phyloP scores from a whole-genome alignment of 2,888 invertebrate genomes.

The Orthonevra nobilis region DNA sequence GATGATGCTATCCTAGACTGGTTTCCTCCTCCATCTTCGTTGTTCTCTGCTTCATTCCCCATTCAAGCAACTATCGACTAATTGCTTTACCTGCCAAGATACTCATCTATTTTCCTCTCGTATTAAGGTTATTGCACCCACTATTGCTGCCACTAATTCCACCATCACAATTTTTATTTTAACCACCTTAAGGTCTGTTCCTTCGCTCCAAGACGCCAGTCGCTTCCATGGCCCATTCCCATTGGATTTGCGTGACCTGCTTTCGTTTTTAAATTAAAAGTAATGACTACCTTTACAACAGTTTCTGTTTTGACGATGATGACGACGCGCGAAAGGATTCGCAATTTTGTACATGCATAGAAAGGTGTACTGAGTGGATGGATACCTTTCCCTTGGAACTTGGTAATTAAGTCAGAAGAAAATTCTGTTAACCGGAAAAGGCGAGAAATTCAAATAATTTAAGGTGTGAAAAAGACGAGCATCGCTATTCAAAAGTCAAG shows the following conservation, averaged over 20 bases:
- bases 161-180: constrained; percentile 11
- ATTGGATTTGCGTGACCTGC: constrained; percentile 58
- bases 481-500: constrained; percentile 47
- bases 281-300: constrained; percentile 51
- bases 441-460: constrained; percentile 49
- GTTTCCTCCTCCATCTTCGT: constrained; percentile 25
- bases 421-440: constrained; percentile 27
- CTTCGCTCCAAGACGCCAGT: constrained; percentile 18
- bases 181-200: constrained; percentile 42
- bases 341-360: constrained; percentile 7
- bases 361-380: background rate
- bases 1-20: constrained; percentile 54
- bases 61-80: constrained; percentile 54
- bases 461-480: constrained; percentile 7
- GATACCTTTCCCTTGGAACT: constrained; percentile 1
- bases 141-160: constrained; percentile 32
- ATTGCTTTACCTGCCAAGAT: constrained; percentile 57
- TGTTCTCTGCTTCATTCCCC: constrained; percentile 7
- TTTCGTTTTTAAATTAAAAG: constrained; percentile 61
- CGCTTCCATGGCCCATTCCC: constrained; percentile 21
- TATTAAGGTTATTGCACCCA: constrained; percentile 58
- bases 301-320: constrained; percentile 10
- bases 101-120: constrained; percentile 32
- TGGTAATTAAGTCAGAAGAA: constrained; percentile 46
- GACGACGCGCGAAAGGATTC: constrained; percentile 24